Evolutionary conservation across 2,888 invertebrate species (phyloP), one percentile per base, ranked within the genome.

Genomic region (Spialia ferax): DNA sequence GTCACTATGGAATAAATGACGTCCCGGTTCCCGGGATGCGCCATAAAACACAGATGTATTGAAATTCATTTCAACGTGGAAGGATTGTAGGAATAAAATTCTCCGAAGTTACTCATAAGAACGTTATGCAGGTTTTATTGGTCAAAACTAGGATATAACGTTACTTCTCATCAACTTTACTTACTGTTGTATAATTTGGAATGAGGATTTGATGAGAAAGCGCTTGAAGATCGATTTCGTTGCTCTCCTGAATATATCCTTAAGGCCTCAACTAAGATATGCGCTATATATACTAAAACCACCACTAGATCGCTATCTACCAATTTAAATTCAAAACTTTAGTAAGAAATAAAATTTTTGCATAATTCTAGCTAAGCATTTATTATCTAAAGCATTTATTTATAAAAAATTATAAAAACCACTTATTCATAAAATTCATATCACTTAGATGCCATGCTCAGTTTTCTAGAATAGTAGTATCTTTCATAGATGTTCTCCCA

Each of bases 401-500:
- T n/a, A n/a, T n/a, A n/a, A n/a, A n/a, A n/a, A n/a, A n/a, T n/a
- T n/a, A n/a, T n/a, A n/a, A n/a, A n/a, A n/a, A n/a, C n/a, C n/a
- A n/a, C n/a, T n/a, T n/a, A n/a, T n/a, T n/a, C n/a, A n/a, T n/a
- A n/a, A n/a, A n/a, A 6, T 20, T 11, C 18, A 6, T 11, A 23
- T 52, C 15, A 48, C 32, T 50, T 32, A 18, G 18, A 6, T 38
- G 23, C 7, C 0, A 3, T 54, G 11, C 23, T 64, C 11, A 35
- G 20, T 32, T 45, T 60, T 32, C 79, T 81, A 15, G 74, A 74
- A 68, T 86, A 87, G 70, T 89, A 89, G 71, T 84, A 87, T 71
- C 86, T 88, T n/a, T 91, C 85, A 73, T 90, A 93, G 45, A 92
- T 77, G 18, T 86, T 84, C 61, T 88, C 85, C 93, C 93, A 93